Evolutionary conservation across 2,113 vertebrate species (phyloP).

Genomic region (Notarius lentiginosus): DNA sequence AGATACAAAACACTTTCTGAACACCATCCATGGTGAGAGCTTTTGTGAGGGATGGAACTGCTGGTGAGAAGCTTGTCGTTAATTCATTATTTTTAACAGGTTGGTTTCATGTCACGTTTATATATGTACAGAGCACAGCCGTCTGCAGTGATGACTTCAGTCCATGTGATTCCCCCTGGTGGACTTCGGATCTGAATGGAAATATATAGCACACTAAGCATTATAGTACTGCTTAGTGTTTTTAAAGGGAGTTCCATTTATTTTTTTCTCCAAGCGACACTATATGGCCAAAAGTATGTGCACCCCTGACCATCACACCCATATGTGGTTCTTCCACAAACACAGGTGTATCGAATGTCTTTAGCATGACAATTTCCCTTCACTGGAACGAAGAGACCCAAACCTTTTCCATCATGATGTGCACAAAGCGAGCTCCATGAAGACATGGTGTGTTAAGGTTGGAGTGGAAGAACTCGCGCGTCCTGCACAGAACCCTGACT

Average conservation of each 20-base stretch:
- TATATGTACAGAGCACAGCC: conserved; percentile 36
- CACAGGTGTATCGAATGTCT: not conserved
- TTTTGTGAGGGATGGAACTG: conserved; percentile 13
- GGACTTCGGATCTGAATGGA: conserved; percentile 2
- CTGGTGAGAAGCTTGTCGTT: conserved; percentile 32
- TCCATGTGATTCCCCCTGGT: not conserved
- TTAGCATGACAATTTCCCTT: not conserved
- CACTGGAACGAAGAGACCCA: not conserved
- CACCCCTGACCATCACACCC: not conserved
- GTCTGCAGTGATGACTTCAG: conserved; percentile 2
- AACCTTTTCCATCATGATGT: not conserved
- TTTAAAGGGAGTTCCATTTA: not conserved
- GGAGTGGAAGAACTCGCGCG: not conserved
- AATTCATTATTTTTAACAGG: not conserved
- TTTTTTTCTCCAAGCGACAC: too few species aligned
- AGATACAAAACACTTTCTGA: not conserved
- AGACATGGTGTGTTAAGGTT: not conserved
- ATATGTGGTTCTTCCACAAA: not conserved
- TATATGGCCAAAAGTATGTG: not conserved
- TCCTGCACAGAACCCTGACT: not conserved
- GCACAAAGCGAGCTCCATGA: not conserved
- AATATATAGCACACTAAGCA: not conserved
- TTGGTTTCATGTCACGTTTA: conserved; percentile 4
- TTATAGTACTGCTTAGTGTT: not conserved
- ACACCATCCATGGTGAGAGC: not conserved